These are phyloP conservation scores for Acrocephalus scirpaceus DNA, from an alignment of 2,797 vertebrate species.

Conservation along the genomic window DNA sequence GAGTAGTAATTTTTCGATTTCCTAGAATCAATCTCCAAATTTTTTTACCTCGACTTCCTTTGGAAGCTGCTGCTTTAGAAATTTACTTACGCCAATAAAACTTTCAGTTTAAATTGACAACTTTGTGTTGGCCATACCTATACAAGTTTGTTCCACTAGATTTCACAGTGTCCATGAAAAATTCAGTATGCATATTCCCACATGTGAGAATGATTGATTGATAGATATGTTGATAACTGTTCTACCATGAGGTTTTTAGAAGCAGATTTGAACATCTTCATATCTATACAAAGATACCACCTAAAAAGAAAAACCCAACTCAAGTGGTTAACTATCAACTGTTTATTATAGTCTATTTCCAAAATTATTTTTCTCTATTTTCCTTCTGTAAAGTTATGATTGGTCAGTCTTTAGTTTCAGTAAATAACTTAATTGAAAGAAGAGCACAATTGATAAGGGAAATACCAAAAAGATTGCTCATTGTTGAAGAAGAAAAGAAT, in stretches of 20 bases:
- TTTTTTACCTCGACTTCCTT: neutral
- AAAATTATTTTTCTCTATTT: neutral
- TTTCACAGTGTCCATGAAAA: neutral
- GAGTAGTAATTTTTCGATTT: neutral
- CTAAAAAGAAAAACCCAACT: neutral
- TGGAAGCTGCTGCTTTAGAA: neutral
- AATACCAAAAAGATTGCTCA: neutral
- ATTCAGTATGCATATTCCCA: neutral
- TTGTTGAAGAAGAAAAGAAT: neutral
- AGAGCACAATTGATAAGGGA: neutral
- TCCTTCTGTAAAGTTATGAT: neutral
- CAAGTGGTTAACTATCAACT: neutral
- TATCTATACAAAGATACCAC: neutral
- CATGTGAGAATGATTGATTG: neutral
- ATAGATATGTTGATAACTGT: neutral
- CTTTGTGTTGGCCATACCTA: neutral
- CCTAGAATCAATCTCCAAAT: neutral
- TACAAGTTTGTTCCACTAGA: neutral
- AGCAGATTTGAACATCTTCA: neutral
- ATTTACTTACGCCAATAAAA: neutral
- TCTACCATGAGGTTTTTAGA: neutral
- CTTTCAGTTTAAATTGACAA: neutral
- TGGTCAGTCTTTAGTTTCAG: neutral
- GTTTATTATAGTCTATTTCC: neutral
- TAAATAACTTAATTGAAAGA: neutral